Conservation (phyloP, 1,140 invertebrate species). For the Zaprionus capensis region DNA sequence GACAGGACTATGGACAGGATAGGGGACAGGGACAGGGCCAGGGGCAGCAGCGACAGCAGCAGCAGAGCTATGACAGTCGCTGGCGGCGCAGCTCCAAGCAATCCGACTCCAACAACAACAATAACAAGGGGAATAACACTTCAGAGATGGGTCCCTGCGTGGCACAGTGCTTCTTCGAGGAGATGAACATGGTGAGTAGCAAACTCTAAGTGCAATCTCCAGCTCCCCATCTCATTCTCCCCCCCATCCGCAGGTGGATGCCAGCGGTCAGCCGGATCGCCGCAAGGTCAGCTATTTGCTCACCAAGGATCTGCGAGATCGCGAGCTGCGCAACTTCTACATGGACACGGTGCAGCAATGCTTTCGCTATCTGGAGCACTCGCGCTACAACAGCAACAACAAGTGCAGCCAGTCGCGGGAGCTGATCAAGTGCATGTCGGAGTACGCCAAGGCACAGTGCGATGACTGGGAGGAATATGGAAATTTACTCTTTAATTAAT, state of each 20-base stretch:
- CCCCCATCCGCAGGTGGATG: conserved; percentile 82
- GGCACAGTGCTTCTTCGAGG: conserved; percentile 86
- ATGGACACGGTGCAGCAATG: conserved; percentile 86
- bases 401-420: conserved; percentile 85
- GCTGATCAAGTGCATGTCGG: conserved; percentile 85
- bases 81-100: conserved; percentile 42
- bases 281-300: conserved; percentile 85
- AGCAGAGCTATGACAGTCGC: conserved; percentile 39
- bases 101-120: conserved; percentile 45
- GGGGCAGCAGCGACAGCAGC: conserved; percentile 26
- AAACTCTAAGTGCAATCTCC: background rate
- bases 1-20: conserved; percentile 37
- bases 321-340: conserved; percentile 85
- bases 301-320: conserved; percentile 85
- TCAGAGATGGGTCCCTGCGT: conserved; percentile 75
- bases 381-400: conserved; percentile 83
- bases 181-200: conserved; percentile 85
- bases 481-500: conserved; percentile 62
- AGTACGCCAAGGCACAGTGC: conserved; percentile 86
- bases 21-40: conserved; percentile 22
- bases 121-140: conserved; percentile 27
- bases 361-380: conserved; percentile 85
- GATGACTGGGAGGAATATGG: conserved; percentile 85
- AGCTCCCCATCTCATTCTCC: background rate
- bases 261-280: conserved; percentile 85